Percentiles rank a stretch among this genome's conserved stretches.
These are phyloP conservation scores for Odontomyia ornata DNA, from an alignment of 2,888 invertebrate species.

Conservation along the genomic window DNA sequence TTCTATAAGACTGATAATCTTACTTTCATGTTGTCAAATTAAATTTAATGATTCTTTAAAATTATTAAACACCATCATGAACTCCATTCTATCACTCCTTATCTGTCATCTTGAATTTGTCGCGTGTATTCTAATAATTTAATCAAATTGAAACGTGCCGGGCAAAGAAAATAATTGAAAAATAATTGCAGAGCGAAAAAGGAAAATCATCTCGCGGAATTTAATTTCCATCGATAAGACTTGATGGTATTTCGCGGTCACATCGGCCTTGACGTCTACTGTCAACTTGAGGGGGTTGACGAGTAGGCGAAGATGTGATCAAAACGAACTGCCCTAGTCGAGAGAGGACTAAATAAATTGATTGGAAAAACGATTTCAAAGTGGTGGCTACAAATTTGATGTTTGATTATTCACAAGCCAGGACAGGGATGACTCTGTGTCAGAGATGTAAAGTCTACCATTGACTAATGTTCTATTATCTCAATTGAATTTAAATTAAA, in stretches of 20 bases:
- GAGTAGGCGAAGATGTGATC: no score
- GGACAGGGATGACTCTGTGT: no score
- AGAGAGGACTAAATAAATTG: background rate
- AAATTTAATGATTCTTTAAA: no score
- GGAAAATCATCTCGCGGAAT: background rate
- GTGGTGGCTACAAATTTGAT: background rate
- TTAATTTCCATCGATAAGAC: background rate
- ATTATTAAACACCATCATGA: no score
- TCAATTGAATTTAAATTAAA: no score
- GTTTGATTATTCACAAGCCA: no score
- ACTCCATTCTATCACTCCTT: no score
- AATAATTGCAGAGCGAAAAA: background rate
- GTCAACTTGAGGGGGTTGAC: background rate
- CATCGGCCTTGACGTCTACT: background rate
- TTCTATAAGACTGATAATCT: no score
- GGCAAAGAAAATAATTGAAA: slow-evolving; percentile 11
- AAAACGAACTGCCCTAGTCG: background rate
- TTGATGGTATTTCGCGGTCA: background rate
- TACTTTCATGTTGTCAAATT: no score
- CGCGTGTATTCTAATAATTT: background rate
- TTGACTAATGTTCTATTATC: no score
- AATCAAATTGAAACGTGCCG: slow-evolving; percentile 1
- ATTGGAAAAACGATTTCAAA: background rate
- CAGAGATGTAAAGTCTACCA: no score
- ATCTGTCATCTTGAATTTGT: no score